Evolutionary conservation across 2,888 invertebrate genomes (phyloP).

Genomic region (Meganola albula): DNA sequence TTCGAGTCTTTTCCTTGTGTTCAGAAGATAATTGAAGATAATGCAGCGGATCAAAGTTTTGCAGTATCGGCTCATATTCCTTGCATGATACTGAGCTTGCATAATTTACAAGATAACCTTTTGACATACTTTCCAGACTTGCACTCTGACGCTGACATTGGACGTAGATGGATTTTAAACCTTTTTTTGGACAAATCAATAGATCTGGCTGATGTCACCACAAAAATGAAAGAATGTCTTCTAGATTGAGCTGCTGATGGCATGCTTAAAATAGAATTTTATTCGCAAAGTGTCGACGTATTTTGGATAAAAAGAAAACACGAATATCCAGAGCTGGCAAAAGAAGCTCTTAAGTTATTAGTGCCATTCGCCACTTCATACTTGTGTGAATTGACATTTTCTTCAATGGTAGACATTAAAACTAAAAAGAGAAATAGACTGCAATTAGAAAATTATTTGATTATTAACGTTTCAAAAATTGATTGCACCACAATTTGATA

Average conservation of each 20-base stretch:
- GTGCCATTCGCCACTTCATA: constrained; percentile 29
- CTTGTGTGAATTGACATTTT: constrained; percentile 24
- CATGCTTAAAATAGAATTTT: constrained; percentile 29
- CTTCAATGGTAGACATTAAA: constrained; percentile 30
- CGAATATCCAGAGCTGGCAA: constrained; percentile 29
- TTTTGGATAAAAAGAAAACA: constrained; percentile 32
- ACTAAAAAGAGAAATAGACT: constrained; percentile 31
- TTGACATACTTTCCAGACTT: constrained; percentile 25
- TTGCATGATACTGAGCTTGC: constrained; percentile 33
- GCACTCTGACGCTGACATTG: no score
- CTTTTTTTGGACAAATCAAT: constrained; percentile 30
- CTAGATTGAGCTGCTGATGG: constrained; percentile 28
- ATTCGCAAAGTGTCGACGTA: constrained; percentile 17
- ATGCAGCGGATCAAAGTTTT: constrained; percentile 23
- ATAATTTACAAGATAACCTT: constrained; percentile 18
- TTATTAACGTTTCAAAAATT: no score
- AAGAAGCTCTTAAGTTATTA: constrained; percentile 24
- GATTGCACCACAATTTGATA: no score
- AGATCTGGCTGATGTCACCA: constrained; percentile 29
- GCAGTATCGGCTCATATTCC: constrained; percentile 25
- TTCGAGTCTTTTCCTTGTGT: no score
- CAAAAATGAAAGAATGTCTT: constrained; percentile 27
- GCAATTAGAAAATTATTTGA: no score
- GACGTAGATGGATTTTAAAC: constrained; percentile 29
- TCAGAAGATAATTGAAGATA: constrained; percentile 30